Evolutionary conservation across 2,113 vertebrate genomes (phyloP).

Genomic region (Phylloscopus trochilus): DNA sequence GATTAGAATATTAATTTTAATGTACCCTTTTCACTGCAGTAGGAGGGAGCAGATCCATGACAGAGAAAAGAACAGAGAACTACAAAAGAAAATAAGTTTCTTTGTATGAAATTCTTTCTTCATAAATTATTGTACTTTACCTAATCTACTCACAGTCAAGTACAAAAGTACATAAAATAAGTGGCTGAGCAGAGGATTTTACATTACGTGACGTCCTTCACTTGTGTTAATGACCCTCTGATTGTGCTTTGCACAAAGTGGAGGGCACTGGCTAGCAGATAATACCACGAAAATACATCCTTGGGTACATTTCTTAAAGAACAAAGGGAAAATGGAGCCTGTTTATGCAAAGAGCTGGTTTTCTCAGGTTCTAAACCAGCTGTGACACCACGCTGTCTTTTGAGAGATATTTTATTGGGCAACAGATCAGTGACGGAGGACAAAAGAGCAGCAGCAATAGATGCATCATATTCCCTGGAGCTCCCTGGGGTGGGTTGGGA

Average conservation of each 20-base stretch:
- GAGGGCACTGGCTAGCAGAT: background rate
- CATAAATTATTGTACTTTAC: background rate
- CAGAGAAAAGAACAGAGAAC: background rate
- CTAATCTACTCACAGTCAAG: background rate
- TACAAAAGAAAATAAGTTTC: background rate
- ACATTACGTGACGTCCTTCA: background rate
- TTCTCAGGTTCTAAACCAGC: conserved; percentile 7
- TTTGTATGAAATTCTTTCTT: background rate
- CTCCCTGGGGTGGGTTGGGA: background rate
- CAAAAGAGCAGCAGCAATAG: conserved; percentile 25
- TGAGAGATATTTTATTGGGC: conserved; percentile 32
- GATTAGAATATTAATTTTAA: conserved; percentile 29
- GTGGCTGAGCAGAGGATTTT: background rate
- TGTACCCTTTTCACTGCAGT: background rate
- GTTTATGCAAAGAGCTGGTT: background rate
- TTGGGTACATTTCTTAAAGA: background rate
- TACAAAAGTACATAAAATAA: background rate
- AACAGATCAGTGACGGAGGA: background rate
- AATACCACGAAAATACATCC: background rate
- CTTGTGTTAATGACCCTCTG: background rate
- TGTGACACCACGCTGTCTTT: background rate
- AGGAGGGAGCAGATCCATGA: background rate
- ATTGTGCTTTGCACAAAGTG: background rate
- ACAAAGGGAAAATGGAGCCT: background rate
- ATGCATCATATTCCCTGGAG: background rate